Conservation (phyloP, 2,888 invertebrate genomes). For the Tenthredo distinguenda region DNA sequence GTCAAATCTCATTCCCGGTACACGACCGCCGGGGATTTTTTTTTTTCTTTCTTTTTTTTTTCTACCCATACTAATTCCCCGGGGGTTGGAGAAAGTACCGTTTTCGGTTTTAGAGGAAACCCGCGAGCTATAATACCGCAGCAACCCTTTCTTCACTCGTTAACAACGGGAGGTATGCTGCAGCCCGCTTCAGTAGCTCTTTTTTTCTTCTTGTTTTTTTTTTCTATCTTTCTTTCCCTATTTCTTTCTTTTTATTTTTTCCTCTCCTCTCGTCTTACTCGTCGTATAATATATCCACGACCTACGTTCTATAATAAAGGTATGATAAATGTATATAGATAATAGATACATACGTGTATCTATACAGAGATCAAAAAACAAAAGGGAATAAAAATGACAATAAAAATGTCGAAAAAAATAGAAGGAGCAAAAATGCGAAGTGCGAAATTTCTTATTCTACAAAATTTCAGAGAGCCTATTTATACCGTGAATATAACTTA, state of each 20-base stretch:
- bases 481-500: background rate
- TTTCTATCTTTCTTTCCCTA: background rate
- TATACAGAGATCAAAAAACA: background rate
- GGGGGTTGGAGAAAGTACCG: constrained; percentile 8
- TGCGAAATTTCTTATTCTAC: background rate
- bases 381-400: background rate
- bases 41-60: background rate
- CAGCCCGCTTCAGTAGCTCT: background rate
- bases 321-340: background rate
- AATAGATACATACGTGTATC: background rate
- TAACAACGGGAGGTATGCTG: constrained; percentile 23
- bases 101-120: constrained; percentile 3
- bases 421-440: background rate
- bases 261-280: background rate
- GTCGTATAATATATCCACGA: background rate
- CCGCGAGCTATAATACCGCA: background rate
- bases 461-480: background rate
- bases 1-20: background rate
- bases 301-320: background rate
- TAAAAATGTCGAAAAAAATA: background rate
- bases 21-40: background rate
- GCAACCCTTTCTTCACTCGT: constrained; percentile 23
- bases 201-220: background rate
- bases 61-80: background rate
- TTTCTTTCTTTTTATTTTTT: background rate